Evolutionary conservation across 2,113 vertebrate genomes (phyloP).

Genomic region (Thomomys bottae): DNA sequence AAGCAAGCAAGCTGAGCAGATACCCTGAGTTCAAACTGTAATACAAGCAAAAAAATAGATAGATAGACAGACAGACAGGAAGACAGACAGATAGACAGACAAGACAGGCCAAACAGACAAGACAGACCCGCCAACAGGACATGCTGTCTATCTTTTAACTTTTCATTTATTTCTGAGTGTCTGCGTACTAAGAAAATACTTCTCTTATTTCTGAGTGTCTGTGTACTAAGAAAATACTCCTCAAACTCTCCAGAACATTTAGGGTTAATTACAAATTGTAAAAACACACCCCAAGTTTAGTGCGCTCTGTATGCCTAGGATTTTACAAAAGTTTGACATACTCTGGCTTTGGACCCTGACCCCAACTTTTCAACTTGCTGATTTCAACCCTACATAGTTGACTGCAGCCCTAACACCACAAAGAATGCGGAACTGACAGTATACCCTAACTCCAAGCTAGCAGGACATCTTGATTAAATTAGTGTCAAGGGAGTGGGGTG

Average conservation of each 20-base stretch:
- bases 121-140: too few relatives aligned
- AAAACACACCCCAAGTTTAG: background rate
- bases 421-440: conserved; percentile 83
- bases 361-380: conserved; percentile 68
- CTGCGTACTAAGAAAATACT: too few relatives aligned
- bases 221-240: conserved; percentile 56
- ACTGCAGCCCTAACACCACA: conserved; percentile 67
- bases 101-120: too few relatives aligned
- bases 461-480: conserved; percentile 87
- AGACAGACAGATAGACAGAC: too few relatives aligned
- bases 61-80: too few relatives aligned
- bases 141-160: too few relatives aligned
- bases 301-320: background rate
- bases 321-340: background rate
- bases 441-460: conserved; percentile 65
- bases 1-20: too few relatives aligned
- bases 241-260: conserved; percentile 40
- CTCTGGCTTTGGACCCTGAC: conserved; percentile 38
- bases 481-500: conserved; percentile 56
- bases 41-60: too few relatives aligned
- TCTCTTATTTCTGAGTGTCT: background rate
- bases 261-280: conserved; percentile 39
- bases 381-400: conserved; percentile 75
- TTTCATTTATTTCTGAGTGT: too few relatives aligned
- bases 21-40: too few relatives aligned